Percentiles rank a stretch among this genome's conserved stretches.
Evolutionary conservation across 2,797 vertebrate genomes (phyloP).

Genomic region (Pygocentrus nattereri): DNA sequence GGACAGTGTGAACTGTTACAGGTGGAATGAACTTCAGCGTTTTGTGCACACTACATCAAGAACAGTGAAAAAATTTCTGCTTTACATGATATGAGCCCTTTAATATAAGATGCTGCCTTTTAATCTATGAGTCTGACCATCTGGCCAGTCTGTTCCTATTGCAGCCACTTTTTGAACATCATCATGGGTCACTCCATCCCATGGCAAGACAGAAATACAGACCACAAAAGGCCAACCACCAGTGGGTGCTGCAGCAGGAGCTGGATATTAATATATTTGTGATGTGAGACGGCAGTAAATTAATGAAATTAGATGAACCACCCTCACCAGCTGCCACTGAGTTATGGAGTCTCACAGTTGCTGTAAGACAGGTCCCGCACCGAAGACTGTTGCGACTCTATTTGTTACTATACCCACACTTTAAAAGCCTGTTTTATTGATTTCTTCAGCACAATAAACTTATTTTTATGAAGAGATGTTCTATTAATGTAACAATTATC

Average conservation of each 20-base stretch:
- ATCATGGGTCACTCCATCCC: background rate
- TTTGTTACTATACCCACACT: background rate
- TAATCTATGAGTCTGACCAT: background rate
- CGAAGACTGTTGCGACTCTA: background rate
- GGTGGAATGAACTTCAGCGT: no score
- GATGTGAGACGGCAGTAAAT: constrained; percentile 37
- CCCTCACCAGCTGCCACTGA: constrained; percentile 42
- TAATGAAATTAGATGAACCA: constrained; percentile 28
- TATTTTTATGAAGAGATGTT: constrained; percentile 7
- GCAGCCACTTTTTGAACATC: background rate
- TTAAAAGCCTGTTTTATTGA: background rate
- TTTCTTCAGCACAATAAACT: background rate
- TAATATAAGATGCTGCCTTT: background rate
- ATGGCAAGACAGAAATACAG: constrained; percentile 10
- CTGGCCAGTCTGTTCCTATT: background rate
- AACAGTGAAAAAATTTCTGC: no score
- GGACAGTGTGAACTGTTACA: no score
- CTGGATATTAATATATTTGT: constrained; percentile 40
- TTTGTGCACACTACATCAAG: no score
- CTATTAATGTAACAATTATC: constrained; percentile 1
- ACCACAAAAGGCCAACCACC: constrained; percentile 17
- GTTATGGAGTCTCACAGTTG: constrained; percentile 8
- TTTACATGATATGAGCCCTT: no score
- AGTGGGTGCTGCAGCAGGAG: constrained; percentile 21
- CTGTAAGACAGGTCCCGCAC: background rate